A percentile compares a stretch with the other conserved stretches of the same genome.
These are phyloP conservation scores for Scrobipalpa atriplicella DNA, from an alignment of 2,888 invertebrate species.

Conservation along the genomic window DNA sequence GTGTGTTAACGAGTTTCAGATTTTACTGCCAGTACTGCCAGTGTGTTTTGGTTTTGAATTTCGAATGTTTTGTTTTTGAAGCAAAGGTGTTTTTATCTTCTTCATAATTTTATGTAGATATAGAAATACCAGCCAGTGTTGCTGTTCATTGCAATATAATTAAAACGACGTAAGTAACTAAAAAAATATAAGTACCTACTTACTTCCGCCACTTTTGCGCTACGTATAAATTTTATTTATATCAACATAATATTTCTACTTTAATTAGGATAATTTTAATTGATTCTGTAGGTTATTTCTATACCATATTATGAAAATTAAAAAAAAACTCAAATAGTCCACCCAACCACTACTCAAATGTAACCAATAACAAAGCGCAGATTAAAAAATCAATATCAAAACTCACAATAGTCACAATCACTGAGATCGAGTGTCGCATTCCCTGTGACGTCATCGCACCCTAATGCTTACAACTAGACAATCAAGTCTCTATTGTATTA, in stretches of 20 bases:
- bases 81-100: no score
- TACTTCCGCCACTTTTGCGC: no score
- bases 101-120: no score
- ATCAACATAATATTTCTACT: no score
- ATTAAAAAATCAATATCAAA: constrained; percentile 24
- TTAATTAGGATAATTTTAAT: no score
- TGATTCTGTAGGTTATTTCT: no score
- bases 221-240: no score
- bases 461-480: constrained; percentile 37
- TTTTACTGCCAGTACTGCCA: constrained; percentile 7
- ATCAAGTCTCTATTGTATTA: background rate
- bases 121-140: no score
- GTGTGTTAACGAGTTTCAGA: constrained; percentile 75
- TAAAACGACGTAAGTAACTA: no score
- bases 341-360: background rate
- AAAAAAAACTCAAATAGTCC: background rate
- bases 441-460: constrained; percentile 32
- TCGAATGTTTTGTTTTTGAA: background rate
- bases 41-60: constrained; percentile 10
- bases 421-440: constrained; percentile 19
- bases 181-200: no score
- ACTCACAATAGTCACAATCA: background rate
- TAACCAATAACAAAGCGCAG: constrained; percentile 15
- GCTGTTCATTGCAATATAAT: no score
- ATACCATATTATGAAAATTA: background rate